Evolutionary conservation across 2,888 invertebrate species (phyloP).

Genomic region (Rhopalosiphum nymphaeae): DNA sequence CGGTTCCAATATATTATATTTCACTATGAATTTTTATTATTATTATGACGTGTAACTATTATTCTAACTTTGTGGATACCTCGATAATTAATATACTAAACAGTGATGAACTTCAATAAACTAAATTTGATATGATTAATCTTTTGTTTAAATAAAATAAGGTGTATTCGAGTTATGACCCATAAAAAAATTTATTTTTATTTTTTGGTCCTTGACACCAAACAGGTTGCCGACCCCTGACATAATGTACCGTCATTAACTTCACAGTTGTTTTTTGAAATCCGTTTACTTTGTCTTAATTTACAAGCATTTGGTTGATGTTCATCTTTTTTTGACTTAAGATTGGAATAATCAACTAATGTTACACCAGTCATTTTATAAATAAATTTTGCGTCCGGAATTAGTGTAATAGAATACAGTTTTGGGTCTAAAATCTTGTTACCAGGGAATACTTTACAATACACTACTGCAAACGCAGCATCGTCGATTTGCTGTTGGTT

Average conservation of each 20-base stretch:
- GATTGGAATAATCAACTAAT: not conserved
- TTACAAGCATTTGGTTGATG: not conserved
- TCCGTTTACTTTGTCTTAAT: not conserved
- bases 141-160: not conserved
- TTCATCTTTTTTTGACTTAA: not conserved
- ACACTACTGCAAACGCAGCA: not conserved
- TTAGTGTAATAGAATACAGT: not conserved
- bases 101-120: not conserved
- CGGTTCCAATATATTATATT: too few relatives aligned
- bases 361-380: not conserved
- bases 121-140: not conserved
- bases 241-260: not conserved
- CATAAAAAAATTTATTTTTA: not conserved
- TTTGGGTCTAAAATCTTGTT: not conserved
- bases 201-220: constrained; percentile 1
- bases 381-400: not conserved
- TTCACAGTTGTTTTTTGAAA: not conserved
- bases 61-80: not conserved
- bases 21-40: too few relatives aligned
- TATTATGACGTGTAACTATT: not conserved
- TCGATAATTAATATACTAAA: not conserved
- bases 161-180: not conserved
- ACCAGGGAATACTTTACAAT: not conserved
- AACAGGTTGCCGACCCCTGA: not conserved
- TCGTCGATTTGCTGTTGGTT: not conserved